Conservation (phyloP, 30 jellyfish, hydroid and myxozoan genomes). For the Haliclystus octoradiatus region DNA sequence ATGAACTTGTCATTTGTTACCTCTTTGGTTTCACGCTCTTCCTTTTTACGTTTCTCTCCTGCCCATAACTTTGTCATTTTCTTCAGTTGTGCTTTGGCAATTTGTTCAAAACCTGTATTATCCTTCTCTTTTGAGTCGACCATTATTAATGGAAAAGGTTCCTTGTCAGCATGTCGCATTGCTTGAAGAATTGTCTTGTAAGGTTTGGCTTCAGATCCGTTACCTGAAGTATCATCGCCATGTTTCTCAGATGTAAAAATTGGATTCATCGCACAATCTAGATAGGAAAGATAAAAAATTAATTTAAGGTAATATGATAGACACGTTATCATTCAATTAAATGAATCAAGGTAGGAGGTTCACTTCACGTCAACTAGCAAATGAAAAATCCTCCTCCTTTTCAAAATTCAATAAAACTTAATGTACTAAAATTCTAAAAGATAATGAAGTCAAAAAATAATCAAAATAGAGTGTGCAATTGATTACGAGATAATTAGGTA, state of each 20-base stretch:
- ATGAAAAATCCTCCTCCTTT: too few relatives aligned
- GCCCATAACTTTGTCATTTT: conserved; percentile 58
- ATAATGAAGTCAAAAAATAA: too few relatives aligned
- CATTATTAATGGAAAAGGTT: conserved; percentile 85
- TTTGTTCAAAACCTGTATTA: conserved; percentile 37
- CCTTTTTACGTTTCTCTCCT: conserved; percentile 76
- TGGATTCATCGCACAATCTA: conserved; percentile 31
- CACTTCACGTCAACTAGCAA: too few relatives aligned
- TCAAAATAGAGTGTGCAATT: too few relatives aligned
- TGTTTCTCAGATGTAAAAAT: conserved; percentile 77
- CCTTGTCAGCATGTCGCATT: conserved; percentile 75
- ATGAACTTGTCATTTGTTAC: conserved; percentile 28
- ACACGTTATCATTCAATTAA: too few relatives aligned
- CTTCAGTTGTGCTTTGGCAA: conserved; percentile 93
- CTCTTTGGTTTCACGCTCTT: conserved; percentile 69
- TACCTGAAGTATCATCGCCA: conserved; percentile 90
- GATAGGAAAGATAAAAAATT: too few relatives aligned
- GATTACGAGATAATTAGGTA: too few relatives aligned
- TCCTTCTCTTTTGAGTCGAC: conserved; percentile 83
- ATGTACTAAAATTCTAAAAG: too few relatives aligned
- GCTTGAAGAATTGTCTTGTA: conserved; percentile 86
- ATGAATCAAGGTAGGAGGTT: too few relatives aligned
- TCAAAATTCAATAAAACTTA: too few relatives aligned
- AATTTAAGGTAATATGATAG: too few relatives aligned
- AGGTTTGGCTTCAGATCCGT: conserved; percentile 87